Evolutionary conservation across 1,140 invertebrate genomes (phyloP).

Genomic region (Euborellia annulipes): DNA sequence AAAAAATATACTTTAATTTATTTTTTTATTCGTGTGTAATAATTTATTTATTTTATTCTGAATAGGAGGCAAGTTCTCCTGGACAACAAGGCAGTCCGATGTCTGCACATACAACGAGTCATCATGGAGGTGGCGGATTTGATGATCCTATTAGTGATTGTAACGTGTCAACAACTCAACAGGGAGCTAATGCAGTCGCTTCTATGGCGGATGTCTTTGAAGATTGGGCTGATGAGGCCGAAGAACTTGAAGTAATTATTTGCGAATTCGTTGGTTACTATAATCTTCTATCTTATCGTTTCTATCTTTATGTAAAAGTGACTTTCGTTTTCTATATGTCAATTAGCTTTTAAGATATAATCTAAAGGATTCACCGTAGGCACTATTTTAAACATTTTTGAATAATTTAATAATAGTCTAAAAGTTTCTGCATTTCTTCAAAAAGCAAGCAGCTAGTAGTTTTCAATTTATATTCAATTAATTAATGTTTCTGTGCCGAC

Average conservation of each 20-base stretch:
- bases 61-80: constrained; percentile 41
- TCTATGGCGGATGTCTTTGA: constrained; percentile 21
- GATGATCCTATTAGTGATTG: constrained; percentile 36
- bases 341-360: too few relatives aligned
- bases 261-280: constrained; percentile 10
- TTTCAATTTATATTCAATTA: too few relatives aligned
- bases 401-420: too few relatives aligned
- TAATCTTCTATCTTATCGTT: constrained; percentile 12
- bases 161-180: constrained; percentile 32
- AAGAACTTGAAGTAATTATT: constrained; percentile 43
- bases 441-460: too few relatives aligned
- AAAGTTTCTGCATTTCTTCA: too few relatives aligned
- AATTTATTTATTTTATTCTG: background rate
- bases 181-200: constrained; percentile 21
- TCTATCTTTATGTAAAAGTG: too few relatives aligned
- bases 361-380: too few relatives aligned
- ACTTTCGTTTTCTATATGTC: too few relatives aligned
- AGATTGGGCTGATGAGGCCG: constrained; percentile 49
- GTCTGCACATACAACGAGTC: constrained; percentile 23
- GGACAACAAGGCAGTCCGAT: constrained; percentile 47
- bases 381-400: too few relatives aligned
- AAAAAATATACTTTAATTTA: too few relatives aligned
- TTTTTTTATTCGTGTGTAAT: too few relatives aligned
- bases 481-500: too few relatives aligned
- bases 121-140: constrained; percentile 11